These are phyloP conservation scores for Stichodactyla helianthus DNA, from an alignment of 64 coral and sea anemone genomes.

Conservation along the genomic window DNA sequence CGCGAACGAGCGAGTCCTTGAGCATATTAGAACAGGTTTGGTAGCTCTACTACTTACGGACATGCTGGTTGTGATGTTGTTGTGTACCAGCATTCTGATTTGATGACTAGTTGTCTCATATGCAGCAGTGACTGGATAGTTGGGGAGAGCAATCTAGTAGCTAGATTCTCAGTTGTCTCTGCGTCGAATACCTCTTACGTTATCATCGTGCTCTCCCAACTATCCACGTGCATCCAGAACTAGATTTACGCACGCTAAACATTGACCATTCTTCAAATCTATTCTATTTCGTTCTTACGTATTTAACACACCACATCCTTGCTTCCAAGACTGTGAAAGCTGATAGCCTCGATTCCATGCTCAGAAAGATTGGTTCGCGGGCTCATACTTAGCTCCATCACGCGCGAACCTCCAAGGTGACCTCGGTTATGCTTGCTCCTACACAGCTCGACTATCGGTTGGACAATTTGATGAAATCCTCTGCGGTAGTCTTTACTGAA, in stretches of 20 bases:
- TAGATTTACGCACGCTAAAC: too few relatives aligned
- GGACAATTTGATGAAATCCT: slow-evolving; percentile 1
- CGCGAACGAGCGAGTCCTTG: too few relatives aligned
- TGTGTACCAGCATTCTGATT: neutral
- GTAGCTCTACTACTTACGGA: too few relatives aligned
- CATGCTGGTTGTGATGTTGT: neutral
- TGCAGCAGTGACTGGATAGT: neutral
- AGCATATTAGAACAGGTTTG: too few relatives aligned
- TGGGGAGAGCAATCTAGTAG: too few relatives aligned
- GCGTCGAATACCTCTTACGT: too few relatives aligned
- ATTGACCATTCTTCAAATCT: too few relatives aligned
- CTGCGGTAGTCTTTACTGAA: slow-evolving; percentile 47
- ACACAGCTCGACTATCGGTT: neutral
- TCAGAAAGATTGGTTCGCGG: neutral
- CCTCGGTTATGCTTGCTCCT: neutral
- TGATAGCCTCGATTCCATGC: neutral
- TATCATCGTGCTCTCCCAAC: too few relatives aligned
- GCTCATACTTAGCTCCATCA: neutral
- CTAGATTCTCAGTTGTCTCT: too few relatives aligned
- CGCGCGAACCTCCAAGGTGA: neutral
- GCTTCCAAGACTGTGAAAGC: neutral
- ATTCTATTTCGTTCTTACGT: too few relatives aligned
- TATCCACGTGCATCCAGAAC: too few relatives aligned
- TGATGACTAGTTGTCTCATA: neutral
- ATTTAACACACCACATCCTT: neutral